Conservation (phyloP, 2,797 vertebrate species). For the Okamejei kenojei region DNA sequence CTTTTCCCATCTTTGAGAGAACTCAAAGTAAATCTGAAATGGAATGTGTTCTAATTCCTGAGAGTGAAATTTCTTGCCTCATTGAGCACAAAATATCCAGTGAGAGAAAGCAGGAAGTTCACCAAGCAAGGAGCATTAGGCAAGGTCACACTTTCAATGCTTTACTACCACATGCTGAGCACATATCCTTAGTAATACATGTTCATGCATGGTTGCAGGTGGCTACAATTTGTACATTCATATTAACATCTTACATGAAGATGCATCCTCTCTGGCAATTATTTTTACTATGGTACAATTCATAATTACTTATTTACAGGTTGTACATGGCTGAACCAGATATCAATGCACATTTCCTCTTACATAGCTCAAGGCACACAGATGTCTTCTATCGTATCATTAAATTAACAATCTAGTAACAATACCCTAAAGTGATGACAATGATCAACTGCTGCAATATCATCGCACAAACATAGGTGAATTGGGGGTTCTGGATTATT, state of each 20-base stretch:
- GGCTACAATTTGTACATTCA: not conserved
- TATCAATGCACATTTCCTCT: not conserved
- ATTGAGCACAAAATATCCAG: not conserved
- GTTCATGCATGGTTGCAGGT: not conserved
- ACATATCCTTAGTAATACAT: constrained; percentile 24
- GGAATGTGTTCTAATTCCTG: not conserved
- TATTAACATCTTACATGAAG: not conserved
- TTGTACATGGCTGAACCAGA: not conserved
- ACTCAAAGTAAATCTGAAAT: not conserved
- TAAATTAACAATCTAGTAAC: not conserved
- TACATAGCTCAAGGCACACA: not conserved
- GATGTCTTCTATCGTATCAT: not conserved
- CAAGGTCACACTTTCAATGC: not conserved
- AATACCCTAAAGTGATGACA: not conserved
- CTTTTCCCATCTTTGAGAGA: not conserved
- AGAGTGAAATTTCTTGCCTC: not conserved
- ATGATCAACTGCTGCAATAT: not conserved
- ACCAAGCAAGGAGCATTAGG: not conserved
- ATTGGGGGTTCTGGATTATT: not conserved
- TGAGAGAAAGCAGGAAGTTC: not conserved
- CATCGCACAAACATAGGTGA: not conserved
- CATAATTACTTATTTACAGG: not conserved
- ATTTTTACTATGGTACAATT: not conserved
- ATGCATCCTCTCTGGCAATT: not conserved
- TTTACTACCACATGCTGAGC: not conserved